Base-by-base conservation (phyloP, 1,140 invertebrate genomes). In the Drosophila mojavensis region DNA sequence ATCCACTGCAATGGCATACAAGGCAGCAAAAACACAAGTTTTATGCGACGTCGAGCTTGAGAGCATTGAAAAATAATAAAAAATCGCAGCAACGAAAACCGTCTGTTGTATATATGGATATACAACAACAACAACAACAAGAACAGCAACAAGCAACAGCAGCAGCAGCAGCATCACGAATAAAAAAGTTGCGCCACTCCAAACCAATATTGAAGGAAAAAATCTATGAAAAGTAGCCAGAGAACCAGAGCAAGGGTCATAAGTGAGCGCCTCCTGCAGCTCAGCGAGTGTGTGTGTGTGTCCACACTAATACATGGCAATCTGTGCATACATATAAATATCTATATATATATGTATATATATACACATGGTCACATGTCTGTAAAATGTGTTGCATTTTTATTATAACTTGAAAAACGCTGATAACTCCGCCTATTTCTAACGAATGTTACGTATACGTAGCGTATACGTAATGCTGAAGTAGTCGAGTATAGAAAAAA, bases 371-470 rank as follows among this genome's bases (percentile, higher is more conserved):
- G 55, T 76, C 50, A 62, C 55, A 72, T 70, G 81, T 88, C 84
- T 88, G 84, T 88, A 89, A 88, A 88, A 88, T 89, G 86, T 90
- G 79, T 91, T 90, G 86, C 86, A 90, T 91, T 91, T 91, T 91
- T 91, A 88, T 91, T 88, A 91, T 91, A 88, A 91, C 88, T 91
- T 91, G 88, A 88, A 91, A 72, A 91, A 91, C 88, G 88, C 91
- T 91, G 88, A 91, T 91, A 91, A 91, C 88, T 91, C 88, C 88
- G 88, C 88, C 88, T 91, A 91, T 91, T 91, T 91, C 80, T 81
- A 91, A 88, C 83, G 83, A 83, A 88, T 82, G 65, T 68, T 72
- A 81, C 82, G 78, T 73, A 77, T 84, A 85, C 81, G 78, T 80
- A 73, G 73, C 74, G 81, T 73, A 84, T 85, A 67, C 69, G 61